These are phyloP conservation scores for Drosophila borealis DNA, from an alignment of 2,888 invertebrate species.

Conservation along the genomic window DNA sequence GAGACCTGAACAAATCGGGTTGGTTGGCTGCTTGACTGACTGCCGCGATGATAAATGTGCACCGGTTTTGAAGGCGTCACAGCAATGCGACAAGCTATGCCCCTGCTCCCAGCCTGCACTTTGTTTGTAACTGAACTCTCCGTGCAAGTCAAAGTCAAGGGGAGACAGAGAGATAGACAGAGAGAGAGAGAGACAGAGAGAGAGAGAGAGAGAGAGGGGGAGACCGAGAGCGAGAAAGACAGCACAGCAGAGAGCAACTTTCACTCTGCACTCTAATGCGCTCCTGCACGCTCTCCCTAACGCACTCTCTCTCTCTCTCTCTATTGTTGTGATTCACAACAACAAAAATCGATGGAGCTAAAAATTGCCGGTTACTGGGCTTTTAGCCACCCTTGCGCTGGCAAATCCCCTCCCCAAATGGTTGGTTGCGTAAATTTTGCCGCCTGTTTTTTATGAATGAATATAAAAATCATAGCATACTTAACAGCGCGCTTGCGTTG, in stretches of 20 bases:
- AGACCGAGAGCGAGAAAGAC: slow-evolving; percentile 2
- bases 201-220: neutral
- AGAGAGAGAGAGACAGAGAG: neutral
- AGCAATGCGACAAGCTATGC: slow-evolving; percentile 41
- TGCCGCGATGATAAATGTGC: slow-evolving; percentile 73
- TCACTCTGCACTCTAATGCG: slow-evolving; percentile 20
- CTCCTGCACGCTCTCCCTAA: neutral
- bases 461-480: slow-evolving; percentile 70
- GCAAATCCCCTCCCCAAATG: slow-evolving; percentile 1
- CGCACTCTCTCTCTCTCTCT: neutral
- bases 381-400: slow-evolving; percentile 3
- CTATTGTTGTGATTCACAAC: slow-evolving; percentile 4
- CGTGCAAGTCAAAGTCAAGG: slow-evolving; percentile 47
- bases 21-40: slow-evolving; percentile 65
- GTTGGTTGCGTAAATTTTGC: slow-evolving; percentile 70
- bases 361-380: slow-evolving; percentile 63
- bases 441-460: slow-evolving; percentile 76
- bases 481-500: slow-evolving; percentile 70
- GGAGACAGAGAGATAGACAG: neutral
- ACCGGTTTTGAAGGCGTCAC: slow-evolving; percentile 63
- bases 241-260: slow-evolving; percentile 22
- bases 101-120: slow-evolving; percentile 14
- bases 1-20: slow-evolving; percentile 68
- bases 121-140: slow-evolving; percentile 9
- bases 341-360: slow-evolving; percentile 76